Evolutionary conservation across 2,888 invertebrate genomes (phyloP).

Genomic region (Meteorus colon): DNA sequence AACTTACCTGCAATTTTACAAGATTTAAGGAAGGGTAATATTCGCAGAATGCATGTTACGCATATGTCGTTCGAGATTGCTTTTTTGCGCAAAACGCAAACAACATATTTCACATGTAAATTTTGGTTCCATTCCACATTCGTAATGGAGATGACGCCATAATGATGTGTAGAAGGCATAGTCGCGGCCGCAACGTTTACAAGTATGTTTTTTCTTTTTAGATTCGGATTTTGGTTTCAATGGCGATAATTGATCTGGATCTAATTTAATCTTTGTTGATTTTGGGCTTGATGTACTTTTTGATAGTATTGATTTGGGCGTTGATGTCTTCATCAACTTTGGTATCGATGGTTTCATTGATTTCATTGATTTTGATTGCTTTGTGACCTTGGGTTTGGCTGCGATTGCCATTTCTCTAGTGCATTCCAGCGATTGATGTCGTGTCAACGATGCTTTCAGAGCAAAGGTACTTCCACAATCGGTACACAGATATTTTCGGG

Average conservation of each 20-base stretch:
- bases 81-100: slow-evolving; percentile 77
- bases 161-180: slow-evolving; percentile 68
- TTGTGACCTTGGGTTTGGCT: background rate
- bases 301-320: background rate
- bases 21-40: slow-evolving; percentile 29
- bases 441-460: slow-evolving; percentile 61
- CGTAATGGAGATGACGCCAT: slow-evolving; percentile 73
- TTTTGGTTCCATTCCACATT: slow-evolving; percentile 78
- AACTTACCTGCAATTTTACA: slow-evolving; percentile 16
- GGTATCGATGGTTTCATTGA: background rate
- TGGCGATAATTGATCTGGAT: slow-evolving; percentile 29
- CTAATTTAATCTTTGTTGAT: slow-evolving; percentile 21
- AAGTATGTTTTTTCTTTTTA: slow-evolving; percentile 61
- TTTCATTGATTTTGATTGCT: background rate
- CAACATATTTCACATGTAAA: slow-evolving; percentile 78
- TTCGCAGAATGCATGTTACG: slow-evolving; percentile 59
- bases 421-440: slow-evolving; percentile 63
- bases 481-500: slow-evolving; percentile 63
- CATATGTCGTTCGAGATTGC: slow-evolving; percentile 75
- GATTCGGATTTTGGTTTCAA: slow-evolving; percentile 28
- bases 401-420: slow-evolving; percentile 33
- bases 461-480: slow-evolving; percentile 64
- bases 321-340: slow-evolving; percentile 38
- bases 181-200: slow-evolving; percentile 59
- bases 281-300: background rate